Conservation (phyloP, 2,113 vertebrate genomes). For the Poecilia latipinna region DNA sequence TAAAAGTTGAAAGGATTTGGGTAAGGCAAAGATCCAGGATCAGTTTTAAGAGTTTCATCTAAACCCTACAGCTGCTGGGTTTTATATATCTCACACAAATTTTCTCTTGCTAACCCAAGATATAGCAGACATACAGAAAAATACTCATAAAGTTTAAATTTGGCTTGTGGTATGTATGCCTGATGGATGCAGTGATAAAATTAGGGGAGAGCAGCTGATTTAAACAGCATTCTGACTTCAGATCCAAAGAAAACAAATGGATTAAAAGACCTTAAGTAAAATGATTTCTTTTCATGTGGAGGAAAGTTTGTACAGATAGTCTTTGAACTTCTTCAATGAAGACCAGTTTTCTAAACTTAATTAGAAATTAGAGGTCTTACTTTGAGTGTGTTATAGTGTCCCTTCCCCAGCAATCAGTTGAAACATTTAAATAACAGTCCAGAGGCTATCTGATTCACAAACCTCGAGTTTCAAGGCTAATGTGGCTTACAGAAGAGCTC, state of each 20-base stretch:
- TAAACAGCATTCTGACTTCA: constrained; percentile 21
- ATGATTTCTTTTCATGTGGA: neutral
- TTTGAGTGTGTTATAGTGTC: neutral
- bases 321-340: neutral
- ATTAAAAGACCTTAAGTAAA: constrained; percentile 14
- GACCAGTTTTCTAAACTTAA: constrained; percentile 4
- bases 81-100: neutral
- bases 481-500: neutral
- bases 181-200: constrained; percentile 12
- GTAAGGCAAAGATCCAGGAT: constrained; percentile 40
- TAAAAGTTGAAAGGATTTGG: constrained; percentile 24
- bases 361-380: neutral
- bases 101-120: neutral
- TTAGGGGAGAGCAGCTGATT: neutral
- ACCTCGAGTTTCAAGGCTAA: neutral
- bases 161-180: constrained; percentile 24
- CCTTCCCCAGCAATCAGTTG: neutral
- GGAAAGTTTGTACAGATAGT: neutral
- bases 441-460: constrained; percentile 1
- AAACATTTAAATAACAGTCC: constrained; percentile 12
- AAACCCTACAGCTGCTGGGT: neutral
- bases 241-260: constrained; percentile 19
- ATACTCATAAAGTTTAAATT: neutral
- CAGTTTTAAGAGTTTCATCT: constrained; percentile 6
- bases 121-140: constrained; percentile 19